Evolutionary conservation across 2,888 invertebrate species (phyloP), one percentile per base, ranked within the genome.

Genomic region (Leptogaster cylindrica): DNA sequence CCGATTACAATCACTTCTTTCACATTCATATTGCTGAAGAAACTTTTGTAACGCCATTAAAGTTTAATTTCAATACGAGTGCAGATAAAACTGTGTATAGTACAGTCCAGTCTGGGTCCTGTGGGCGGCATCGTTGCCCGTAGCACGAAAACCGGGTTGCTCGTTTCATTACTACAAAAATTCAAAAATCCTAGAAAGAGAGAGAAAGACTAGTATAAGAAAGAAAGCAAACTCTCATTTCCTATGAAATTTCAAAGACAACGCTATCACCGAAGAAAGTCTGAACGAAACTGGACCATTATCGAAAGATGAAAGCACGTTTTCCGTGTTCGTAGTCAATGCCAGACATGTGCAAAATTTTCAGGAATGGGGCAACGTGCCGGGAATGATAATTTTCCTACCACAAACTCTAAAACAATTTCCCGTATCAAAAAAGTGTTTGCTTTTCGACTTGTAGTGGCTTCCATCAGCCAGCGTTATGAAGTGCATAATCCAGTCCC

Each of bases 281-380:
- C 50, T 8, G 25, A 50, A 28, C 6, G 31, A 8, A 8, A 10
- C 6, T 1, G 7, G 7, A 31, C 27, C 28, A 50, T 50, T 50
- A 50, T 50, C 50, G 50, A 50, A 50, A 50, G 50, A 50, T 50
- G 28, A 50, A 50, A 50, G 50, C 28, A 23, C 27, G 27, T 50
- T 50, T 28, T n/a, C 27, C 16, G 14, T 14, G 16, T 25, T 25
- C 27, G 25, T 5, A 25, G 50, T 50, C 50, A 12, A 25, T 50
- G 25, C 16, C 28, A 27, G 50, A 28, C 12, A 25, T n/a, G 28
- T 27, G 28, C 14, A 50, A 23, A 50, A 50, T 23, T 27, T 14
- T 25, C 25, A 12, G 27, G 27, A 50, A 25, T 27, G 4, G 2
- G 50, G 10, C 7, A 50, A 50, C 50, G 50, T 50, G 50, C 50